phyloP scores from a whole-genome alignment of 2,888 invertebrate species.

The Rapana venosa region DNA sequence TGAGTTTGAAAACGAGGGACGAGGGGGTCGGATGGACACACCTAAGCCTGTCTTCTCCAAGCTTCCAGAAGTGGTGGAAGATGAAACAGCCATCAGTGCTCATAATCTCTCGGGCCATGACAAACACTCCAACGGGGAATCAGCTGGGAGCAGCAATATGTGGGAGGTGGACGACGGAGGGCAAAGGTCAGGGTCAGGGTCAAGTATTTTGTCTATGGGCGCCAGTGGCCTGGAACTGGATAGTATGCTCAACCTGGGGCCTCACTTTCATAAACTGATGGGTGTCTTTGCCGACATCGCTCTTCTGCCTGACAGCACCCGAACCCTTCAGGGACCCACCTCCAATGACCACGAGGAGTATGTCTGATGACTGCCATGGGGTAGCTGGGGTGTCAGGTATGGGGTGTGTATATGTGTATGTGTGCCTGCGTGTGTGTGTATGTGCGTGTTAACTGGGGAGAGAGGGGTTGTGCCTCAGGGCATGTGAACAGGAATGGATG shows the following conservation, averaged over 20 bases:
- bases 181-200: conserved; percentile 43
- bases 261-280: conserved; percentile 95
- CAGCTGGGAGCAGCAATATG: conserved; percentile 80
- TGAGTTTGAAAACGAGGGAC: conserved; percentile 89
- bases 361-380: conserved; percentile 56
- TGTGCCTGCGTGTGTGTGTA: neutral
- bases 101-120: conserved; percentile 83
- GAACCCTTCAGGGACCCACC: conserved; percentile 52
- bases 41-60: conserved; percentile 82
- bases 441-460: neutral
- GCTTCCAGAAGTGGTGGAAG: conserved; percentile 77
- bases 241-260: conserved; percentile 96
- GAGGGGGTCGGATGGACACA: conserved; percentile 64
- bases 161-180: conserved; percentile 85
- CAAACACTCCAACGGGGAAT: conserved; percentile 95
- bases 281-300: conserved; percentile 98
- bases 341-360: conserved; percentile 66
- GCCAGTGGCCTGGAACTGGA: conserved; percentile 87
- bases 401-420: conserved; percentile 1
- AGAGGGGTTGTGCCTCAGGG: too few species aligned
- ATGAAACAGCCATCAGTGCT: conserved; percentile 45
- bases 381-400: neutral
- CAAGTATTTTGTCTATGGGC: neutral
- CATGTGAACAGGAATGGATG: too few species aligned
- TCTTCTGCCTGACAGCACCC: conserved; percentile 87